A percentile compares a stretch with the other conserved stretches of the same genome.
phyloP scores from a whole-genome alignment of 1,140 invertebrate species.

The Thalassaphorura encarpata region DNA sequence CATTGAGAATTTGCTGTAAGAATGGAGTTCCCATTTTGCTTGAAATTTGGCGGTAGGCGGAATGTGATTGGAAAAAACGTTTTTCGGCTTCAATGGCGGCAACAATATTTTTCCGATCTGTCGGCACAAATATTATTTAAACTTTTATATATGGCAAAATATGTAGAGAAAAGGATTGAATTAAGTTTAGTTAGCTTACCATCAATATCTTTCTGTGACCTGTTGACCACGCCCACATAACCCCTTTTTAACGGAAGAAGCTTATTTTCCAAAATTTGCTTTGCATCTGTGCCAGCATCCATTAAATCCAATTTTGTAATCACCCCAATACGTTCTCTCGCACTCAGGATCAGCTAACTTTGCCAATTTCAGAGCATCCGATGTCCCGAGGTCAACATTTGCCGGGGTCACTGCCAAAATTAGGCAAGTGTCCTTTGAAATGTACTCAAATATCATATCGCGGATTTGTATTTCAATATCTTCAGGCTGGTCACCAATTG shows the following conservation, averaged over 20 bases:
- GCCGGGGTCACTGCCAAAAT: constrained; percentile 96
- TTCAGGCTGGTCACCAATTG: constrained; percentile 85
- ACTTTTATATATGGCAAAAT: background rate
- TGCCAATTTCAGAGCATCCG: constrained; percentile 88
- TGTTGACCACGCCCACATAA: constrained; percentile 97
- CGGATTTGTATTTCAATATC: constrained; percentile 92
- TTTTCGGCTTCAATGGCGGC: constrained; percentile 88
- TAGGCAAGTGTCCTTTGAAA: constrained; percentile 82
- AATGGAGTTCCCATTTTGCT: constrained; percentile 95
- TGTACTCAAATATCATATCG: constrained; percentile 90
- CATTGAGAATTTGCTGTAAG: constrained; percentile 92
- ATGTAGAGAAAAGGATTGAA: background rate
- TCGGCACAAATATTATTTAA: background rate
- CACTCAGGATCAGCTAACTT: constrained; percentile 95
- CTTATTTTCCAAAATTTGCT: constrained; percentile 97
- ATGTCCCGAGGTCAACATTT: constrained; percentile 92
- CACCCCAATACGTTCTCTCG: constrained; percentile 92
- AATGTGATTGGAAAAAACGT: constrained; percentile 95
- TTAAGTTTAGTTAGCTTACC: constrained; percentile 35
- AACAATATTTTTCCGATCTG: constrained; percentile 86
- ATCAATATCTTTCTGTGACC: constrained; percentile 96
- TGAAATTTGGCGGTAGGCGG: constrained; percentile 86
- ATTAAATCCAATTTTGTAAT: constrained; percentile 99
- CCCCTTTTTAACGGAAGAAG: constrained; percentile 86
- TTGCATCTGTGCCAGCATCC: constrained; percentile 98